phyloP scores from a whole-genome alignment of 2,797 vertebrate species.

The Phrynocephalus guinanensis region DNA sequence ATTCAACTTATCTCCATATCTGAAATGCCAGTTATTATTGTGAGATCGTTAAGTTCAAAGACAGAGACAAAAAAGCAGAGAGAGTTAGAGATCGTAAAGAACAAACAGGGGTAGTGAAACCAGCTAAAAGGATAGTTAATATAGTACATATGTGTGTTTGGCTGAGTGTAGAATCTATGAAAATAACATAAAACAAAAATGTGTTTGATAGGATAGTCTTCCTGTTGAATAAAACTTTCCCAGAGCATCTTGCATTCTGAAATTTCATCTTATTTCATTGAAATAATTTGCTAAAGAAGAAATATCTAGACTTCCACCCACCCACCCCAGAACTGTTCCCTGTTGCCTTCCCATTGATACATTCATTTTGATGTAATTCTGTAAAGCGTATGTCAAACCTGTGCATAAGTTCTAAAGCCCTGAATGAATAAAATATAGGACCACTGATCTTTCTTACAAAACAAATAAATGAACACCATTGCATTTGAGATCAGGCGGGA shows the following conservation, averaged over 20 bases:
- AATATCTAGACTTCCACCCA: not conserved
- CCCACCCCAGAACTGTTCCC: not conserved
- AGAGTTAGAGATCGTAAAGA: not conserved
- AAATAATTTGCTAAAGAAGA: not conserved
- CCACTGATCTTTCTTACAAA: not conserved
- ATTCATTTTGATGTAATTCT: slow-evolving; percentile 7
- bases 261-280: no score
- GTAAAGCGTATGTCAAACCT: slow-evolving; percentile 3
- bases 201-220: not conserved
- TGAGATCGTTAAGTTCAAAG: slow-evolving; percentile 61
- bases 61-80: slow-evolving; percentile 11
- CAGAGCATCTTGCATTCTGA: not conserved
- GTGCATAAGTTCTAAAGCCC: not conserved
- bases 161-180: not conserved
- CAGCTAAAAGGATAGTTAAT: slow-evolving; percentile 27
- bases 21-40: slow-evolving; percentile 43
- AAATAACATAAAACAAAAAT: not conserved
- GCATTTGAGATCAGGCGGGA: not conserved
- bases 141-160: slow-evolving; percentile 17
- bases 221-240: not conserved
- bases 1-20: slow-evolving; percentile 32
- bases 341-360: no score
- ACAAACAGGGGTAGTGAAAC: slow-evolving; percentile 15
- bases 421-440: not conserved
- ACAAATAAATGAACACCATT: not conserved